phyloP scores from a whole-genome alignment of 2,888 invertebrate genomes.

The Sipunculus nudus region DNA sequence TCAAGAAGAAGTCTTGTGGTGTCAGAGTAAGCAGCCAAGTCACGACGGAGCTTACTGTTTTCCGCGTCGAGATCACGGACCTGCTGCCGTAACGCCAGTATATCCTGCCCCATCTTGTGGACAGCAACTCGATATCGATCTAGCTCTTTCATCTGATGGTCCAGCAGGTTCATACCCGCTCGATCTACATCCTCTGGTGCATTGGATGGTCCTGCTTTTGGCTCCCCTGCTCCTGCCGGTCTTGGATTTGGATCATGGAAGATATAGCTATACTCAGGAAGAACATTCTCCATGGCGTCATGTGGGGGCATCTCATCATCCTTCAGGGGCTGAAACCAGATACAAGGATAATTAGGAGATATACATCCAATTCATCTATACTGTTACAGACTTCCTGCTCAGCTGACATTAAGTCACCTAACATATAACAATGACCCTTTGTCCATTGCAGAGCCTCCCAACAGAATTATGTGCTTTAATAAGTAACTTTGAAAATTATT shows the following conservation, averaged over 20 bases:
- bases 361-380: no score
- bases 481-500: no score
- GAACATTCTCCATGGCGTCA: conserved; percentile 56
- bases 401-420: no score
- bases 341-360: not conserved
- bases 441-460: no score
- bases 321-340: conserved; percentile 50
- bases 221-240: not conserved
- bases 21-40: conserved; percentile 54
- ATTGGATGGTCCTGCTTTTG: not conserved
- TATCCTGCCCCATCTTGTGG: conserved; percentile 62
- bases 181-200: conserved; percentile 17
- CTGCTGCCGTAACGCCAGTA: conserved; percentile 50
- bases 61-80: conserved; percentile 50
- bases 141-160: conserved; percentile 58
- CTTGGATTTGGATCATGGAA: conserved; percentile 50
- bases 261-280: conserved; percentile 65
- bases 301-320: conserved; percentile 59
- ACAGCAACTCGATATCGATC: conserved; percentile 59
- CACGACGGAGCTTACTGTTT: conserved; percentile 54
- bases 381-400: no score
- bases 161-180: conserved; percentile 41
- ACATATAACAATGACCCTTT: no score
- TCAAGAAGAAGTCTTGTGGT: conserved; percentile 55
- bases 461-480: no score